Evolutionary conservation across 2,113 vertebrate species (phyloP), one percentile per base, ranked within the genome.

Genomic region (Trematomus loennbergii): DNA sequence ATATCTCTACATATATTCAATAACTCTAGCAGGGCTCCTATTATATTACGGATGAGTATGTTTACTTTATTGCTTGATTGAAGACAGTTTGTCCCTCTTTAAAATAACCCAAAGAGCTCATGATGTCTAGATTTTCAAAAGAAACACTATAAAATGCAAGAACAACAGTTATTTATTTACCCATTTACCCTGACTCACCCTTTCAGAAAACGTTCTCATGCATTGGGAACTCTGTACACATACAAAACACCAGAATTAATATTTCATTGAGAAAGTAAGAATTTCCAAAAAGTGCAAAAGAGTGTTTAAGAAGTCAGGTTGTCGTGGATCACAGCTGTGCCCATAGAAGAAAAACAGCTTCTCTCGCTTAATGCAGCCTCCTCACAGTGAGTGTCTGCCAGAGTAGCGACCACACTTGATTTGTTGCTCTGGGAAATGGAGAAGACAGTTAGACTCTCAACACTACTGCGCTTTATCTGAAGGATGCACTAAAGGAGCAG

Each of bases 391-490:
- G 29, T 82, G 52, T n/a, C 77, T 90, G 70, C 87, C 91, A 36
- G 81, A 73, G 77, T 88, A 92, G 0, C 4, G 17, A 43, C 70
- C 78, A 62, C 88, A 88, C 82, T 77, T 91, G 7, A 88, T 70
- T 53, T 82, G 85, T 89, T 94, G 93, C 55, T 87, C 94, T 95
- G 88, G 83, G 20, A 80, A 85, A 86, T 55, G 57, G 68, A 92
- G 50, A 61, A 62, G 68, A 89, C 67, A 78, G 48, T 87, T 3
- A 77, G 72, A 75, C 75, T 83, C 25, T 11, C 46, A 49, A 48
- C 25, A 63, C 55, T 10, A 60, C 29, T 12, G 33, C 55, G 49
- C 54, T 57, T 8, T 18, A 69, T 48, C 48, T 7, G 11, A 33
- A 64, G 40, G 17, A 57, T 20, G 48, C 46, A 63, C 40, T n/a